Evolutionary conservation across 2,797 vertebrate genomes (phyloP).

Genomic region (Denticeps clupeoides): DNA sequence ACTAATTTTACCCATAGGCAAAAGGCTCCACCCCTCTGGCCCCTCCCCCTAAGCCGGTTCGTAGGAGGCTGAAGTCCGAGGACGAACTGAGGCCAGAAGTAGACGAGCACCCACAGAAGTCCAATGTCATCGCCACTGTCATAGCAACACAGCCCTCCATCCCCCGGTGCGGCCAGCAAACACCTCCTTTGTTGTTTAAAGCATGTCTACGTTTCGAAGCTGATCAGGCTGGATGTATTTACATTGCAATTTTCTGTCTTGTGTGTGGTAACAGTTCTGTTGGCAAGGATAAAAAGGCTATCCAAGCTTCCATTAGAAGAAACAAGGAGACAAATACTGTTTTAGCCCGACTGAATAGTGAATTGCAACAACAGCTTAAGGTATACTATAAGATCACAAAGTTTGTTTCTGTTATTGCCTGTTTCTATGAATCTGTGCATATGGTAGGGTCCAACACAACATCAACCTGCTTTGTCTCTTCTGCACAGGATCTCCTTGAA

Average conservation of each 20-base stretch:
- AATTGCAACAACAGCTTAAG: constrained; percentile 80
- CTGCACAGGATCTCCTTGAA: constrained; percentile 86
- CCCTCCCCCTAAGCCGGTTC: constrained; percentile 91
- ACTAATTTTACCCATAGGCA: constrained; percentile 41
- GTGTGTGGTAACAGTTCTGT: constrained; percentile 64
- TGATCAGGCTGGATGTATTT: background rate
- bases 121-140: constrained; percentile 74
- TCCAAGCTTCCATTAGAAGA: constrained; percentile 97
- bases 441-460: no score
- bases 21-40: constrained; percentile 84
- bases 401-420: background rate
- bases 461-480: no score
- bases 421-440: background rate
- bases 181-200: background rate
- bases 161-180: constrained; percentile 66
- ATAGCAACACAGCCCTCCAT: constrained; percentile 88
- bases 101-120: constrained; percentile 85
- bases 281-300: constrained; percentile 96
- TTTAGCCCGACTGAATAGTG: constrained; percentile 93
- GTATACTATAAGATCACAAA: background rate
- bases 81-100: constrained; percentile 87
- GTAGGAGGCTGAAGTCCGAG: constrained; percentile 94
- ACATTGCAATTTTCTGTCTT: background rate
- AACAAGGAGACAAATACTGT: constrained; percentile 99
- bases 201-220: no score